Evolutionary conservation across 2,888 invertebrate genomes (phyloP), one percentile per base, ranked within the genome.

Genomic region (Myathropa florea): DNA sequence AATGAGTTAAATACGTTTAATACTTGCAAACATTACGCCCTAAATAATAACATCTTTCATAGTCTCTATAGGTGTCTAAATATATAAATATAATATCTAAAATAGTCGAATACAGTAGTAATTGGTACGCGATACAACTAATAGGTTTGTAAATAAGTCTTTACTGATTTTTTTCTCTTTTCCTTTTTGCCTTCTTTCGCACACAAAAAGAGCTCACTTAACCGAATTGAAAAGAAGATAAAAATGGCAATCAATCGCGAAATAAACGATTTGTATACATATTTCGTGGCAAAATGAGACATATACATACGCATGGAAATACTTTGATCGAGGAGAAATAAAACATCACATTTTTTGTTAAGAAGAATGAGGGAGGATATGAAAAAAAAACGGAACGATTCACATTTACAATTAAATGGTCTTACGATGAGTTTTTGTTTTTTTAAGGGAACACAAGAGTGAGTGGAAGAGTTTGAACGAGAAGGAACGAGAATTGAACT

Each of bases 81-180:
- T 77, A 30, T 64, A 77, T 85, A 82, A 77, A 85, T 82, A 82
- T 70, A 81, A 76, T 84, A 70, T 77, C 18, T 85, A 53, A 78
- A 77, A 84, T 76, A 80, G 61, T 59, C 57, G 61, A 80, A 71
- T 84, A 84, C 46, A 71, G 46, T 57, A 84, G 81, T 78, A 78
- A 77, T 77, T 81, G 39, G 72, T 80, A 59, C 46, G 46, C 64
- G 53, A 68, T 82, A 82, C 77, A 82, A 73, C 82, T 82, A 82
- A 77, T 72, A 72, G 68, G 68, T 73, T 77, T 77, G 77, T 82
- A 85, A 82, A 85, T 82, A 85, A 85, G 85, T 85, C 85, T 85
- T 81, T 26, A 39, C 71, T 65, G 60, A 23, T 18, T 46, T 46
- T 64, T 21, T 33, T 78, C 36, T 36, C 59, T 57, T 70, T 63